Evolutionary conservation across 2,888 invertebrate genomes (phyloP), one percentile per base, ranked within the genome.

Genomic region (Drosophila mercatorum): DNA sequence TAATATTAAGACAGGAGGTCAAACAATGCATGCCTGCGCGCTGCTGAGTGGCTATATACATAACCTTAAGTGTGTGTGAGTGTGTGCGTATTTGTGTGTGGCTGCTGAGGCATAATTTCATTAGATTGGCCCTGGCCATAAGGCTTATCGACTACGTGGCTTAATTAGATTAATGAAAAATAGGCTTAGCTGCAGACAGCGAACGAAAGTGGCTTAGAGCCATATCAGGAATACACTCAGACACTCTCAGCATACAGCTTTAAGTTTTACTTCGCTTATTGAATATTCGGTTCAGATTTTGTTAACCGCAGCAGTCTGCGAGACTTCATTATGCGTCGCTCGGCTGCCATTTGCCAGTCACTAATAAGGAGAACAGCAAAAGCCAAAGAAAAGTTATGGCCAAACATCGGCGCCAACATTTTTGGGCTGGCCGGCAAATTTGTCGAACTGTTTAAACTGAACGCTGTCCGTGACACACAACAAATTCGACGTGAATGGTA

Each of bases 91-190:
- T 43, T 43, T 49, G 3, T 53, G 41, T 55, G 65, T 75, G 71
- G 44, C 53, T 75, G 67, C 52, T 80, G 76, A 69, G 52, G 69
- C 73, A 76, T 85, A 85, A 83, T 85, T 82, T 72, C 67, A 82
- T 82, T 84, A 73, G 70, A 72, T 73, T 67, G 66, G 51, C 49
- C 59, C 51, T 69, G 57, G 49, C 63, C 68, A 61, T 78, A 79
- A 80, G 73, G 78, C 76, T 76, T 71, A 49, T 68, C 49, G 40
- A 60, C 52, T 57, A 60, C 56, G 43, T 69, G 57, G 40, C 68
- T 72, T 80, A 74, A 83, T 83, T 83, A 69, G 83, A 85, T 83
- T 83, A 83, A 76, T 71, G 76, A 71, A 83, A 79, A 84, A 81
- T 81, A 64, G 73, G 73, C 64, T 81, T 72, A 81, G 52, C 41